These are phyloP conservation scores for Podarcis siculus DNA, from an alignment of 2,797 vertebrate genomes.

Conservation along the genomic window DNA sequence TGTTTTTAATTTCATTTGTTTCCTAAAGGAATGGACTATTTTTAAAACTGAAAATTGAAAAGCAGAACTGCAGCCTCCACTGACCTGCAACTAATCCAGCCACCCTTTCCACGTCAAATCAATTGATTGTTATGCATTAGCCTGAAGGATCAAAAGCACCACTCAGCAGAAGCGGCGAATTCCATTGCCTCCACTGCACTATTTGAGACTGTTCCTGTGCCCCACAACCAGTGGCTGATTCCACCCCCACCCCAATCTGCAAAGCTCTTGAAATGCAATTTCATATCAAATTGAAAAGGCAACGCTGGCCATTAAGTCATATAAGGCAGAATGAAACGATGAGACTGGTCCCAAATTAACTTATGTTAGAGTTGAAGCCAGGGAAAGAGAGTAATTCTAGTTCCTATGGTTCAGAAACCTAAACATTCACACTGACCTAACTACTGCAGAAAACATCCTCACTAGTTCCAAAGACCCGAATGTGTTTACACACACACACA, in stretches of 20 bases:
- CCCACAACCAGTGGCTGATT: conserved; percentile 41
- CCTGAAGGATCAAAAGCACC: rapidly evolving
- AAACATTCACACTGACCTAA: background rate
- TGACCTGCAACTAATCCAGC: rapidly evolving
- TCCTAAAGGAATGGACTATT: background rate
- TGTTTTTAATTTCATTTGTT: background rate
- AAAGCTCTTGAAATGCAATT: rapidly evolving
- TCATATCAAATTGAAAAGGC: rapidly evolving
- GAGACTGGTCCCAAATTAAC: background rate
- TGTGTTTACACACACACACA: too few species aligned
- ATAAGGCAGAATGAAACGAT: background rate
- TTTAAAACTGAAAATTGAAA: too few species aligned
- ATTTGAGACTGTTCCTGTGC: conserved; percentile 27
- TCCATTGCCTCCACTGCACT: rapidly evolving
- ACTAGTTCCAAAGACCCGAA: background rate
- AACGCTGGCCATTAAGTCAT: rapidly evolving
- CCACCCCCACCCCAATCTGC: conserved; percentile 7
- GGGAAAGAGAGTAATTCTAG: background rate
- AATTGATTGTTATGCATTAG: background rate
- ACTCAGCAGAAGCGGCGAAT: rapidly evolving
- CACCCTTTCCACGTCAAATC: background rate
- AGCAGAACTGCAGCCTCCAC: background rate
- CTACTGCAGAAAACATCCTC: background rate
- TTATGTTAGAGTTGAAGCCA: background rate
- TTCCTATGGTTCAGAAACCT: background rate